Conservation (phyloP, 2,888 invertebrate genomes). For the Drosophila kokeensis region DNA sequence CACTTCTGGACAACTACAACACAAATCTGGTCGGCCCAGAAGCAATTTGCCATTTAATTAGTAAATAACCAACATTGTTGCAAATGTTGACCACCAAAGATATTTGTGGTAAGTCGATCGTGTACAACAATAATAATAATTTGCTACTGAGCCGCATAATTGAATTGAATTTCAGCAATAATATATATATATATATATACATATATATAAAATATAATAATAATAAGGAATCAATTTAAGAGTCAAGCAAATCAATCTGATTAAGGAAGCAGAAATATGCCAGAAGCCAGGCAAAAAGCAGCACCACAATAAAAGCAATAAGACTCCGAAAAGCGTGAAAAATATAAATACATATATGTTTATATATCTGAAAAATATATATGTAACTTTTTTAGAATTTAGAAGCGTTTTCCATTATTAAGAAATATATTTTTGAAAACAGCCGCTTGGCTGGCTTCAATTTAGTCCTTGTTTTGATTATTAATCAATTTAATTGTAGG, state of each 20-base stretch:
- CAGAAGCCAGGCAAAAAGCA: not conserved
- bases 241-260: not conserved
- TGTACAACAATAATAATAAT: not conserved
- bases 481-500: not conserved
- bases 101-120: not conserved
- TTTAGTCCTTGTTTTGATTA: not conserved
- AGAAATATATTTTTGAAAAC: not conserved
- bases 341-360: not conserved
- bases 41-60: conserved; percentile 39
- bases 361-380: not conserved
- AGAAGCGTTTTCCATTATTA: not conserved
- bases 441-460: not conserved
- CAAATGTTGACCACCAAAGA: not conserved
- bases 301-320: not conserved
- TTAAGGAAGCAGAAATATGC: not conserved
- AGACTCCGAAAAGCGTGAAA: not conserved
- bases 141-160: not conserved
- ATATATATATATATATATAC: too few relatives aligned
- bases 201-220: too few relatives aligned
- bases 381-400: not conserved
- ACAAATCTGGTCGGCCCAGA: conserved; percentile 5
- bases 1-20: conserved; percentile 2
- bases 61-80: conserved; percentile 20
- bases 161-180: not conserved
- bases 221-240: not conserved